These are phyloP conservation scores for Ispidina picta DNA, from an alignment of 2,797 vertebrate species.

Conservation along the genomic window DNA sequence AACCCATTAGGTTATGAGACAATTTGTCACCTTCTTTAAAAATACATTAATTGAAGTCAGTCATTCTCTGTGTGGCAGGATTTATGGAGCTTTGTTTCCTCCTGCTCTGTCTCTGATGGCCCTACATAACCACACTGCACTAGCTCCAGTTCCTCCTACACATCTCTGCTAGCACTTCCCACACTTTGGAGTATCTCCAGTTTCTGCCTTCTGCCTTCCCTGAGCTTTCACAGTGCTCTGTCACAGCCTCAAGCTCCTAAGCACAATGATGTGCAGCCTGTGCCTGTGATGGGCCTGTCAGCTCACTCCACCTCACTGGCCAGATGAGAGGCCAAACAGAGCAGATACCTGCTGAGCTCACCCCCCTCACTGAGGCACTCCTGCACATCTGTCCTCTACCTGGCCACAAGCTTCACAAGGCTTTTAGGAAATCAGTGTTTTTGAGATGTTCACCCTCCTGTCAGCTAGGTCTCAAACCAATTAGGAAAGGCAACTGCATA, in stretches of 20 bases:
- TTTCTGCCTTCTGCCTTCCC: background rate
- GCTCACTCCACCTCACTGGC: fast-evolving
- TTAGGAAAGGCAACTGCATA: background rate
- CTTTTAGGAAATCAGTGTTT: background rate
- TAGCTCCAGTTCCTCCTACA: background rate
- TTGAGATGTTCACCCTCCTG: background rate
- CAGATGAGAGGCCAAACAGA: background rate
- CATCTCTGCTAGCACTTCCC: background rate
- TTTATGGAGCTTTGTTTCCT: background rate
- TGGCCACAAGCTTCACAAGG: background rate
- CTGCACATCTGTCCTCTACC: fast-evolving
- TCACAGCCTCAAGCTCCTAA: background rate
- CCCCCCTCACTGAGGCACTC: background rate
- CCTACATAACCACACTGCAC: background rate
- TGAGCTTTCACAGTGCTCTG: background rate
- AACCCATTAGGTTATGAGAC: background rate
- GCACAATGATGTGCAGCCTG: background rate
- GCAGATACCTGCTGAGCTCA: background rate
- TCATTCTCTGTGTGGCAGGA: background rate
- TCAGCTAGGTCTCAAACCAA: background rate
- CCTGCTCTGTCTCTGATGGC: background rate
- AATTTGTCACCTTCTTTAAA: constrained; percentile 1
- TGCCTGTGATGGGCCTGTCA: background rate
- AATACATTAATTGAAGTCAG: background rate
- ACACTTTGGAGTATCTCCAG: background rate